Base-by-base conservation (phyloP, 2,888 invertebrate species). In the Drosophila gaucha region DNA sequence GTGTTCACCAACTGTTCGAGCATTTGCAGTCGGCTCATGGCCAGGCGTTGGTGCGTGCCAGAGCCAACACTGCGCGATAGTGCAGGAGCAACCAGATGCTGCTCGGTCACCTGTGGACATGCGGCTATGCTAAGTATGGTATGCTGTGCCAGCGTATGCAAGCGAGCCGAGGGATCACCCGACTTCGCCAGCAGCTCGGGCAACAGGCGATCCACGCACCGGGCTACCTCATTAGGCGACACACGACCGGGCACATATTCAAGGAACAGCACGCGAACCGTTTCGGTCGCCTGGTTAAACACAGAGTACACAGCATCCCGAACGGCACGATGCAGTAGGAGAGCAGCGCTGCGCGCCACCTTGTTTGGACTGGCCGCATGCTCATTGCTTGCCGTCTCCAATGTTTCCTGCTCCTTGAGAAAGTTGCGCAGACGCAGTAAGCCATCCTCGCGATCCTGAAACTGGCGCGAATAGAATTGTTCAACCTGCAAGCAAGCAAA, bases 231-330 rank as follows among this genome's bases (percentile, higher is more conserved):
- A 10, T 96, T 95, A 20, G 95, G 94, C 2, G 96, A 95, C 12
- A 97, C 96, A 89, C 97, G 96, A 89, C 95, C 95, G 0, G 95
- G 95, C n/a, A 97, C 95, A 89, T 96, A 97, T 83, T 97, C 96
- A 6, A 95, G 94, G 89, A 97, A 96, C 88, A 97, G 94, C 70
- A 96, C 94, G 62, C 96, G 92, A 16, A 97, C 95, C 1, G 96
- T 95, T 90, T 96, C 96, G 59, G 97, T 96, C 0, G 97, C 96
- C 75, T 95, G 94, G 89, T 95, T 96, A 91, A 97, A 97, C 0
- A 97, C 97, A 18, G 96, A 96, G 91, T 96, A 97, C 14, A 97
- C 97, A 89, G 97, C 97, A 90, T 97, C 97, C 44, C 97, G 93
- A 51, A 97, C 93, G 0, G 96, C 94, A 56, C 97, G 93, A 90